phyloP scores from a whole-genome alignment of 1,140 invertebrate genomes.

The Brachionus angularis region DNA sequence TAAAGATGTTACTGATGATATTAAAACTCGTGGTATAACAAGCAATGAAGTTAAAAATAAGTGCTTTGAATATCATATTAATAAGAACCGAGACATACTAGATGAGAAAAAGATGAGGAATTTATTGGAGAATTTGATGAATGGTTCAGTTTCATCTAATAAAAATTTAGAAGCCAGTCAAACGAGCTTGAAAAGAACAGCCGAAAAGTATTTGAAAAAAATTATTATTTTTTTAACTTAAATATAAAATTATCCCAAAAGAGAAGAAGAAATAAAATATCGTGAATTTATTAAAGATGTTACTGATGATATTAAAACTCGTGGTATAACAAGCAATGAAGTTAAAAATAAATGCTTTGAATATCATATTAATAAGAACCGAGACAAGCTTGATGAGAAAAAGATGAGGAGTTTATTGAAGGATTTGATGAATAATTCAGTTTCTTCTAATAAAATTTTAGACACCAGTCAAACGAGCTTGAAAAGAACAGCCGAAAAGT shows the following conservation, averaged over 20 bases:
- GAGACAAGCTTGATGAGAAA: background rate
- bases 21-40: background rate
- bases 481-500: conserved; percentile 10
- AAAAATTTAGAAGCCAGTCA: background rate
- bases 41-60: background rate
- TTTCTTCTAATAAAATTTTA: background rate
- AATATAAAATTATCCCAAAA: no score
- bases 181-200: background rate
- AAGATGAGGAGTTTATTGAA: background rate
- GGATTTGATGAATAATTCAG: background rate
- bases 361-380: background rate
- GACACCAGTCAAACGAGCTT: background rate
- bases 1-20: background rate
- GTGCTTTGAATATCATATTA: background rate
- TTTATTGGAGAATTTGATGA: background rate
- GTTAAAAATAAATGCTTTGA: background rate
- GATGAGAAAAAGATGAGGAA: background rate
- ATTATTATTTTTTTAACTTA: no score
- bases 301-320: background rate
- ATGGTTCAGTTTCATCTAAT: background rate
- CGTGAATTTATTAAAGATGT: background rate
- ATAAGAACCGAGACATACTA: background rate
- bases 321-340: background rate
- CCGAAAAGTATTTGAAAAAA: conserved; percentile 17
- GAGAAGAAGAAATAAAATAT: background rate